These are phyloP conservation scores for Oncorhynchus kisutch DNA, from an alignment of 2,113 vertebrate genomes.

Conservation along the genomic window DNA sequence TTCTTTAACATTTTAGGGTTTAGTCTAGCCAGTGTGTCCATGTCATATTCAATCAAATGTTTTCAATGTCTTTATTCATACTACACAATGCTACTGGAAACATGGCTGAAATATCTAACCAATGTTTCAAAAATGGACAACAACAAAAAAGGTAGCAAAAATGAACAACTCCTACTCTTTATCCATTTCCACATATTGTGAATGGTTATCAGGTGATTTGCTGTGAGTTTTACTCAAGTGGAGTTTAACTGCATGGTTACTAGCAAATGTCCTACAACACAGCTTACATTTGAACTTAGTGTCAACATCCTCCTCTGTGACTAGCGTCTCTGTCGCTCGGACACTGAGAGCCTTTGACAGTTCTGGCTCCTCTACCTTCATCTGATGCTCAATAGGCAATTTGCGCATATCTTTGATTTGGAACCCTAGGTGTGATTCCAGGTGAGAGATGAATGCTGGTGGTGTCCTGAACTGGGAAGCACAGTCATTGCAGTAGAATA, in stretches of 20 bases:
- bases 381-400: constrained; percentile 90
- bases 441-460: constrained; percentile 86
- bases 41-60: constrained; percentile 64
- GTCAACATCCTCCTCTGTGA: constrained; percentile 91
- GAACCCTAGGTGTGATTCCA: constrained; percentile 97
- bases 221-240: constrained; percentile 99
- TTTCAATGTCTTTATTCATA: constrained; percentile 56
- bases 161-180: constrained; percentile 84
- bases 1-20: constrained; percentile 56
- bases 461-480: constrained; percentile 98
- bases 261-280: constrained; percentile 99
- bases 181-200: constrained; percentile 98
- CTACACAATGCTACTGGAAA: constrained; percentile 71
- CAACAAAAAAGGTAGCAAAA: constrained; percentile 49
- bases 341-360: constrained; percentile 88
- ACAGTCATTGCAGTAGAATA: constrained; percentile 98
- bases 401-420: constrained; percentile 99
- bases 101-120: constrained; percentile 72
- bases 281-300: constrained; percentile 99
- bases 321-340: constrained; percentile 83
- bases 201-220: constrained; percentile 99
- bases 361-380: constrained; percentile 87
- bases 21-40: constrained; percentile 71
- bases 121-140: constrained; percentile 65
- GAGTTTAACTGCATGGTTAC: constrained; percentile 98